Percentiles rank a stretch among this genome's conserved stretches.
Evolutionary conservation across 1,140 invertebrate species (phyloP).

Genomic region (Triops cancriformis): DNA sequence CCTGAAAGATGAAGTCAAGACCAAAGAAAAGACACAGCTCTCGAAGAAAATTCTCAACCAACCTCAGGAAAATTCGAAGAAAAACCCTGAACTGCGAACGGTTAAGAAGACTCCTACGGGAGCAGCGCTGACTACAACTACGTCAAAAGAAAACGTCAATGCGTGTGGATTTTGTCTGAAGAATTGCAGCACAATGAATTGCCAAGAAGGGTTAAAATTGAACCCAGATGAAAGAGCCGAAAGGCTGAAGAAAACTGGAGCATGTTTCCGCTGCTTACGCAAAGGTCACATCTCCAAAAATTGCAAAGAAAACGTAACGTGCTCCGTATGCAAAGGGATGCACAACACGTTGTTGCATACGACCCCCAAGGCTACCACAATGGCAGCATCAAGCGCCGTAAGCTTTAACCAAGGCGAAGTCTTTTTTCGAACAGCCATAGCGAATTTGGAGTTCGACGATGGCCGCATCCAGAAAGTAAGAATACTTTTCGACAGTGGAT

Average conservation of each 20-base stretch:
- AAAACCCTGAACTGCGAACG: background rate
- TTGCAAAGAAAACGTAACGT: background rate
- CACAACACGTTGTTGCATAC: background rate
- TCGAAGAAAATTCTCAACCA: background rate
- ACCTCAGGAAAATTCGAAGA: background rate
- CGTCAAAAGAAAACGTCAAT: background rate
- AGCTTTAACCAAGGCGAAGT: background rate
- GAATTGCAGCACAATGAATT: background rate
- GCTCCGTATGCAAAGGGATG: background rate
- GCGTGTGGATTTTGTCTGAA: background rate
- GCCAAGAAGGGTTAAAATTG: background rate
- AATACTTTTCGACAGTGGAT: background rate
- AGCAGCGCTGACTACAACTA: no score
- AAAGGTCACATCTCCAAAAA: background rate
- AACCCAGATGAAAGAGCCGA: background rate
- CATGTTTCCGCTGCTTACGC: background rate
- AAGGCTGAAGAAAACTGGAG: constrained; percentile 1
- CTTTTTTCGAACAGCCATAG: background rate
- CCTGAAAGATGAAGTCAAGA: background rate
- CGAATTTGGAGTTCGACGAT: background rate
- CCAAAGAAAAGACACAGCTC: constrained; percentile 1
- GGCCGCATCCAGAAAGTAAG: background rate
- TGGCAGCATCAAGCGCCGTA: background rate
- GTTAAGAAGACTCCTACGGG: background rate
- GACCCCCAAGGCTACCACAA: background rate